Base-by-base conservation (phyloP, 2,888 invertebrate genomes). In the Aphidoletes aphidimyza region DNA sequence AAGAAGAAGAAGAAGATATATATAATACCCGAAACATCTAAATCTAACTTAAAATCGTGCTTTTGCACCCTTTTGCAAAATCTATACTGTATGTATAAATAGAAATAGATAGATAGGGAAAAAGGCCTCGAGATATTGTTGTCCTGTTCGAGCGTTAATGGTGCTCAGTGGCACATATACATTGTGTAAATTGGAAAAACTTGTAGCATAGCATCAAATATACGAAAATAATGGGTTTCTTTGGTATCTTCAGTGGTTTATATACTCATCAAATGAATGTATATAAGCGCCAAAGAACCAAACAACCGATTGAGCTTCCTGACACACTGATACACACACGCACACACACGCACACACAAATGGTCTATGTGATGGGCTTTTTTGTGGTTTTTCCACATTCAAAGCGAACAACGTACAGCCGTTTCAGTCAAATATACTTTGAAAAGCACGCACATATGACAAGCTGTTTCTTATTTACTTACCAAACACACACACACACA, bases 201-300 rank as follows among this genome's bases (percentile, higher is more conserved):
- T 69, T 69, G 69, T 69, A 30, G 69, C 69, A 69, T 69, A 30
- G 69, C 69, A 69, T 69, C 17, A 69, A 69, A 69, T 69, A 14
- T 69, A 69, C 30, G 30, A 69, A 69, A 69, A 69, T 69, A 69
- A 69, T 69, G 69, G n/a, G 34, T 34, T 30, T 30, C 11, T 69
- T 0, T 30, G 26, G 30, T 34, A 69, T 69, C 69, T 69, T 54
- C 17, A 54, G 54, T 8, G 54, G 54, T 22, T 54, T 54, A 54
- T 9, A 54, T 54, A 54, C 54, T 54, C 47, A n/a, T 54, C 3
- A 3, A 30, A 30, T 3, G 69, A 14, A 14, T 69, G 26, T 34
- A 69, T 14, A 69, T 69, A 69, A 26, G 34, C 69, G 5, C 30
- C 30, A 69, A 69, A 54, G 22, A 54, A 54, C n/a, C 9, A 69